Conservation (phyloP, 2,113 vertebrate species). For the Pyxicephalus adspersus region DNA sequence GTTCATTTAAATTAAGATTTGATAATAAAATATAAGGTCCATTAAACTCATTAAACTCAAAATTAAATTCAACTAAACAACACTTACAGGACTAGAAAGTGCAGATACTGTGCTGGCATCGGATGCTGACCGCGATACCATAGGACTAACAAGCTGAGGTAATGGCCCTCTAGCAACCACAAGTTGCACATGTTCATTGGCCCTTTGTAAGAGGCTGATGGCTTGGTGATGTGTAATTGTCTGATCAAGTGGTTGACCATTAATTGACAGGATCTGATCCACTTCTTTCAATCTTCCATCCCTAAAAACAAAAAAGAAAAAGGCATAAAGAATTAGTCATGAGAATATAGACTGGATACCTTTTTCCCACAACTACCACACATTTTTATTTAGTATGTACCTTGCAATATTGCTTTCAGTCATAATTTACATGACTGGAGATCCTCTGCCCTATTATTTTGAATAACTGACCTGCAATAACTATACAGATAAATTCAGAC, state of each 20-base stretch:
- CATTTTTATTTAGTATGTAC: no score
- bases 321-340: no score
- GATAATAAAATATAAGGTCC: no score
- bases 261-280: constrained; percentile 94
- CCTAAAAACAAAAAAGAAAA: constrained; percentile 63
- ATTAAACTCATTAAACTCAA: no score
- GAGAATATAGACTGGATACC: no score
- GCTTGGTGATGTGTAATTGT: constrained; percentile 95
- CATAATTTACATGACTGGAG: no score
- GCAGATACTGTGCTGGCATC: constrained; percentile 91
- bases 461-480: no score
- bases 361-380: no score
- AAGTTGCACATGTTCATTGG: constrained; percentile 86
- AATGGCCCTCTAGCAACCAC: constrained; percentile 85
- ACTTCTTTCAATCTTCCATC: constrained; percentile 91
- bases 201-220: constrained; percentile 87
- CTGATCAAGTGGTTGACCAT: constrained; percentile 86
- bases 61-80: neutral
- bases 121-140: constrained; percentile 89
- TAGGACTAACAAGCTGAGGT: constrained; percentile 83
- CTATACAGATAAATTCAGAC: no score
- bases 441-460: no score
- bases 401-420: no score
- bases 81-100: constrained; percentile 87
- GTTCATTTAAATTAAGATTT: no score